These are phyloP conservation scores for Strigamia crassipes DNA, from an alignment of 2,888 invertebrate genomes.

Conservation along the genomic window DNA sequence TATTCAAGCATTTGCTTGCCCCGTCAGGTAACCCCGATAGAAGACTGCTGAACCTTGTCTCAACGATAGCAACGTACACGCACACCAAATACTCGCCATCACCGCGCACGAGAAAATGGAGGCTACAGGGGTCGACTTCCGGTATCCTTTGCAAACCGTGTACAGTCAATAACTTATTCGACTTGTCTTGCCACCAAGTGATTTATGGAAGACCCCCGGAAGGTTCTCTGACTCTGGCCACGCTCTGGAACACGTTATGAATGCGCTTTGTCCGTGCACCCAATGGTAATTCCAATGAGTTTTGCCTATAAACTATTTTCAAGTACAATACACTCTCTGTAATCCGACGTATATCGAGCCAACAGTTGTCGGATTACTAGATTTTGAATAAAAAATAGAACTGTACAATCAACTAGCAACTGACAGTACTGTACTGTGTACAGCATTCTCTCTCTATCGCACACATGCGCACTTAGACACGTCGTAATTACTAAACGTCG, in stretches of 20 bases:
- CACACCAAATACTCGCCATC: background rate
- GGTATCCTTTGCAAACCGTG: background rate
- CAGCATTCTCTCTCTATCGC: no score
- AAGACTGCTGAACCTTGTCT: slow-evolving; percentile 37
- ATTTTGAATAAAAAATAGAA: no score
- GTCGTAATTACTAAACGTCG: no score
- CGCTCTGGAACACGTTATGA: background rate
- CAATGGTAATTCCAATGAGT: slow-evolving; percentile 27
- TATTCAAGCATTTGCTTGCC: slow-evolving; percentile 34
- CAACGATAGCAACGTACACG: background rate
- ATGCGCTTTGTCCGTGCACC: slow-evolving; percentile 1
- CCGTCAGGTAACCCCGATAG: slow-evolving; percentile 8
- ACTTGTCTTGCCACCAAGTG: slow-evolving; percentile 24
- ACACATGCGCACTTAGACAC: no score
- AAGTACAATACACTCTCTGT: no score
- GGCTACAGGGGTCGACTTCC: slow-evolving; percentile 29
- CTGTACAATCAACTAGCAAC: no score
- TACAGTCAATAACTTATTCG: slow-evolving; percentile 17
- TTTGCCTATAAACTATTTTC: background rate
- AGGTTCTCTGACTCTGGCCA: slow-evolving; percentile 23
- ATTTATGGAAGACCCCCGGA: slow-evolving; percentile 23
- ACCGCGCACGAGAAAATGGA: background rate
- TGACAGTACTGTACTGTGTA: no score
- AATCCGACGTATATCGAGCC: no score
- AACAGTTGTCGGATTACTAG: no score